These are phyloP conservation scores for Phrixothrix hirtus DNA, from an alignment of 2,888 invertebrate species.

Conservation along the genomic window DNA sequence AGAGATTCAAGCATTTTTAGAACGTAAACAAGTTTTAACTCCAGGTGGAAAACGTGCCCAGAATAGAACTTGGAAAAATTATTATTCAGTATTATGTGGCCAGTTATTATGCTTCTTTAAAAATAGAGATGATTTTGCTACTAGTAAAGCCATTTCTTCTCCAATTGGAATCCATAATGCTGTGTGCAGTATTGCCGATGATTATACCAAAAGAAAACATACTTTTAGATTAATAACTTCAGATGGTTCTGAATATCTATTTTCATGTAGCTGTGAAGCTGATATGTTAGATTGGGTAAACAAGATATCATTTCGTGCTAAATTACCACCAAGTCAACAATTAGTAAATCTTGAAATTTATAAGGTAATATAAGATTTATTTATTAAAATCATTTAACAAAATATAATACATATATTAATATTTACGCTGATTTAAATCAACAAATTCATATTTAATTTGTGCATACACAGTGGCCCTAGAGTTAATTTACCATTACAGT, in stretches of 20 bases:
- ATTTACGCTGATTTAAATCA: too few relatives aligned
- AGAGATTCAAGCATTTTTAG: constrained; percentile 87
- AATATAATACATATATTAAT: too few relatives aligned
- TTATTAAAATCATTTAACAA: too few relatives aligned
- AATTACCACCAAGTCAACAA: constrained; percentile 86
- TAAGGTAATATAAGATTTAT: constrained; percentile 44
- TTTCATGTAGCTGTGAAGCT: constrained; percentile 73
- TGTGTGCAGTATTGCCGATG: constrained; percentile 81
- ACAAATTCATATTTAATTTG: too few relatives aligned
- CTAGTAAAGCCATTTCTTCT: constrained; percentile 85
- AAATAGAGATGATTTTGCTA: constrained; percentile 87
- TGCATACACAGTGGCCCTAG: too few relatives aligned
- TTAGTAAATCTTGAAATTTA: constrained; percentile 76
- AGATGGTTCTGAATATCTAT: constrained; percentile 93
- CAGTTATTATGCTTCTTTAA: constrained; percentile 98
- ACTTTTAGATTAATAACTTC: constrained; percentile 86
- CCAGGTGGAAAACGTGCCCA: constrained; percentile 93
- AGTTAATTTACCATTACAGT: too few relatives aligned
- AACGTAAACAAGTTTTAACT: constrained; percentile 92
- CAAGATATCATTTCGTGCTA: constrained; percentile 92
- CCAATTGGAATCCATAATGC: constrained; percentile 83
- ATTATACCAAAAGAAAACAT: constrained; percentile 94
- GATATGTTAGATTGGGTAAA: constrained; percentile 89
- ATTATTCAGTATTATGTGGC: constrained; percentile 94
- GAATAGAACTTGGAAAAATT: constrained; percentile 93